Base-by-base conservation (phyloP, 2,888 invertebrate species). In the Ophioninae sp. region DNA sequence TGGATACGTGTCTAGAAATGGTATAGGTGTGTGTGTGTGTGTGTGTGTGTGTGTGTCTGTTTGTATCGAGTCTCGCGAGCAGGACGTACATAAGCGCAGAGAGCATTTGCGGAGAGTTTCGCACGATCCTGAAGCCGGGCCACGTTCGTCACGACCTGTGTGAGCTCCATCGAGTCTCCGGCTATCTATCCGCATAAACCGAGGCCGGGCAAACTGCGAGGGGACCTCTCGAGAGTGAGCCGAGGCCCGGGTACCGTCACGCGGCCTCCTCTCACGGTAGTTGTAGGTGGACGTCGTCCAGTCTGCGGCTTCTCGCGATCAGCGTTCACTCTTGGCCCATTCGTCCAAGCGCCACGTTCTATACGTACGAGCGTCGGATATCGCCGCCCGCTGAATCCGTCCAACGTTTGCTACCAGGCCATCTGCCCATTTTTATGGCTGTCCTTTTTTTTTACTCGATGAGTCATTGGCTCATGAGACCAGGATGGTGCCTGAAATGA, bases 121-220 rank as follows among this genome's bases (percentile, higher is more conserved):
- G 92, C 91, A 92, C 91, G 91, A 92, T 91, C 90, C 89, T 91
- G 90, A 88, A 88, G 90, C 90, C 88, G 89, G 89, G 91, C 90
- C 90, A 91, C 91, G 91, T 91, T 90, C 91, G 87, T 89, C 90
- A 90, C 91, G 91, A 92, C 92, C 92, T 91, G 90, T 91, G 64
- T 76, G 83, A 37, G 59, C 58, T 76, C 76, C 68, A 76, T 80
- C 65, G 76, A 77, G 63, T 81, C 61, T 76, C 13, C n/a, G 9
- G 30, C 13, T n/a, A 56, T 44, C 37, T 44, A 69, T 51, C 20
- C 20, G 69, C 51, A 59, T 61, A 61, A 81, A 81, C 79, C 67
- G 76, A 82, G 78, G 85, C 82, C 30, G 85, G 73, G 56, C 63
- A 77, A 74, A 73, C 69, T n/a, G 44, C 44, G 44, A 44, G 63